Base-by-base conservation (phyloP, 1,140 invertebrate genomes). In the Chironomus tepperi region DNA sequence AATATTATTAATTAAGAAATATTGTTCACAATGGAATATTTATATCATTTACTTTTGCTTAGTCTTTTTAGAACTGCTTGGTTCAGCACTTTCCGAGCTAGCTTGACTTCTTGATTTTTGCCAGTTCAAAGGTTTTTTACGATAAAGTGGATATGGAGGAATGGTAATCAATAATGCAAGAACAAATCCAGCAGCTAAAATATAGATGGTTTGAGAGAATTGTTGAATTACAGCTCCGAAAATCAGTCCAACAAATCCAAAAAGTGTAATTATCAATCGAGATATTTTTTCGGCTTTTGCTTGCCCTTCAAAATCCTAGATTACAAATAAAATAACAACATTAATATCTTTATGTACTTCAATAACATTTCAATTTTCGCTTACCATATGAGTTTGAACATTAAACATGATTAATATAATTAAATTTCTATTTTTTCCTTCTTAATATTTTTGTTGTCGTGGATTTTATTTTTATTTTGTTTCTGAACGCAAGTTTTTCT, bases 171-270 rank as follows among this genome's bases (percentile, higher is more conserved):
- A 78, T 47, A 83, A 82, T 34, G 94, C 94, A 76, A 97, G 83
- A 0, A 92, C 83, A 81, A 97, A 96, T 76, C 96, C 95, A 79
- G 91, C 93, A 21, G 90, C 92, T n/a, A 98, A 84, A 79, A 97
- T 94, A 75, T 95, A 95, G 18, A 97, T 91, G 7, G 95, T 96
- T 81, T 96, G 93, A 0, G 95, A 97, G 81, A 97, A 98, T 83
- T 97, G 93, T 83, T 98, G 95, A 79, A 96, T 94, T 19, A 93
- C 88, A 75, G 95, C 97, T n/a, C 96, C 96, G 90, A 93, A 95
- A 72, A 93, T 84, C 42, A 97, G 87, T 19, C 96, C 95, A 74
- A 96, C 91, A 75, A 90, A 87, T 47, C 93, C 95, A 85, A 96
- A 97, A 18, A 96, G 79, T 21, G 93, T 89, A 75, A 98, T 95